phyloP scores from a whole-genome alignment of 2,113 vertebrate species.

The Rhynchomys soricoides region DNA sequence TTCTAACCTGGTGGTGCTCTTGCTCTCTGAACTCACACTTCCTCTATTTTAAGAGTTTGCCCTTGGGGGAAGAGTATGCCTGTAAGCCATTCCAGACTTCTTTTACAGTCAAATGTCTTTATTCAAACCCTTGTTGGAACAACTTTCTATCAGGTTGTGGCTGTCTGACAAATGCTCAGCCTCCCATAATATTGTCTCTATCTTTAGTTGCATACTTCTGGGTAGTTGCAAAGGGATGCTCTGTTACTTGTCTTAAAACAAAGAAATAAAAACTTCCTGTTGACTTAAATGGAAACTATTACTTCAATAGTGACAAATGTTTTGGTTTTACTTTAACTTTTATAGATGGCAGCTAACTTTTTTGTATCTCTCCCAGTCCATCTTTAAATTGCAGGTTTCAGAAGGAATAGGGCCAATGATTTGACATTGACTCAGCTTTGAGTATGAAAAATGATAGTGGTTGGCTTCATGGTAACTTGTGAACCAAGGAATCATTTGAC shows the following conservation, averaged over 20 bases:
- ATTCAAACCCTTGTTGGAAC: background rate
- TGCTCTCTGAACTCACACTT: background rate
- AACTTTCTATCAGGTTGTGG: background rate
- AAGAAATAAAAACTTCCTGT: constrained; percentile 52
- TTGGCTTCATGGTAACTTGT: constrained; percentile 55
- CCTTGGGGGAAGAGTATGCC: background rate
- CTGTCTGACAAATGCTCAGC: background rate
- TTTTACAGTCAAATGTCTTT: background rate
- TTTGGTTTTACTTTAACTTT: constrained; percentile 72
- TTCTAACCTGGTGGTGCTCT: background rate
- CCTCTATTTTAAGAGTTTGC: background rate
- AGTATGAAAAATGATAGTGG: constrained; percentile 24
- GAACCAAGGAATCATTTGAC: constrained; percentile 35
- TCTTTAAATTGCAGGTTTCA: constrained; percentile 56
- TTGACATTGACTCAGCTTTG: constrained; percentile 65
- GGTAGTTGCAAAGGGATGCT: constrained; percentile 32
- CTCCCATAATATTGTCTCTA: constrained; percentile 6
- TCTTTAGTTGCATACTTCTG: constrained; percentile 12
- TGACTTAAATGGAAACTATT: constrained; percentile 1
- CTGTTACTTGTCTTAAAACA: constrained; percentile 44
- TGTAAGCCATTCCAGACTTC: background rate
- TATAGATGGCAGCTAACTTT: constrained; percentile 39
- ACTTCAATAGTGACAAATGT: constrained; percentile 19
- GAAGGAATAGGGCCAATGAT: constrained; percentile 54
- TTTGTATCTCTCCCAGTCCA: constrained; percentile 45